phyloP scores from a whole-genome alignment of 2,113 vertebrate species.

The Marmota monax region DNA sequence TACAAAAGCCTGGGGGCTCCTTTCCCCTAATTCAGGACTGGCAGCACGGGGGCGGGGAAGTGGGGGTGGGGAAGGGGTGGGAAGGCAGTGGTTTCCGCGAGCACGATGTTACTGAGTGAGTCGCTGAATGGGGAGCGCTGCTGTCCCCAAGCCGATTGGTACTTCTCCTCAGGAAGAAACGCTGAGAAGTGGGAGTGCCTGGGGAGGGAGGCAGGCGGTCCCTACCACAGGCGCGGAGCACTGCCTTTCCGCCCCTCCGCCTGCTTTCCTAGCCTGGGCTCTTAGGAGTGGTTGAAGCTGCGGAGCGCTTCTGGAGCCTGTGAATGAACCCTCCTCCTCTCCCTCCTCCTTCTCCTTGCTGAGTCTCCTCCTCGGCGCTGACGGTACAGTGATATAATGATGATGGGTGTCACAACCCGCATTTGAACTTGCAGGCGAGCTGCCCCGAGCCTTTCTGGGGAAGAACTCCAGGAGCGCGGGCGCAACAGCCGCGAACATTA shows the following conservation, averaged over 20 bases:
- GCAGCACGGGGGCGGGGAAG: constrained; percentile 34
- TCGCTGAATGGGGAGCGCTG: constrained; percentile 80
- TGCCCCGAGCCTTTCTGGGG: constrained; percentile 85
- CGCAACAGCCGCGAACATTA: constrained; percentile 78
- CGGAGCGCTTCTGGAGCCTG: constrained; percentile 82
- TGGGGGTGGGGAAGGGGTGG: constrained; percentile 1
- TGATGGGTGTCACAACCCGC: constrained; percentile 93
- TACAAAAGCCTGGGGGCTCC: constrained; percentile 26
- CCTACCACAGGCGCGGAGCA: constrained; percentile 62
- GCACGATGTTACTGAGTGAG: constrained; percentile 28
- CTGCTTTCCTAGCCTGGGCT: constrained; percentile 68
- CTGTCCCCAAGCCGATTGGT: constrained; percentile 81
- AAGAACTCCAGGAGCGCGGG: constrained; percentile 83
- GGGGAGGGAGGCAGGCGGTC: constrained; percentile 78
- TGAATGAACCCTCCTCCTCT: constrained; percentile 88
- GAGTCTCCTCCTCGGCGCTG: constrained; percentile 94
- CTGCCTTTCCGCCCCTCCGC: constrained; percentile 78
- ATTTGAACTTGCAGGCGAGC: constrained; percentile 93
- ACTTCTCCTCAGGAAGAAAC: constrained; percentile 76
- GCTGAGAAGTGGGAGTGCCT: constrained; percentile 81
- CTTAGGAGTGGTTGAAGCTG: constrained; percentile 80
- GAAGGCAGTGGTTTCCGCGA: not conserved
- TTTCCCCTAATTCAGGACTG: constrained; percentile 4
- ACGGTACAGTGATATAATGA: constrained; percentile 94
- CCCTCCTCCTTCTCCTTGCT: constrained; percentile 78